Percentiles rank a stretch among this genome's conserved stretches.
Conservation (phyloP, 2,113 vertebrate species). For the Argyrosomus japonicus region DNA sequence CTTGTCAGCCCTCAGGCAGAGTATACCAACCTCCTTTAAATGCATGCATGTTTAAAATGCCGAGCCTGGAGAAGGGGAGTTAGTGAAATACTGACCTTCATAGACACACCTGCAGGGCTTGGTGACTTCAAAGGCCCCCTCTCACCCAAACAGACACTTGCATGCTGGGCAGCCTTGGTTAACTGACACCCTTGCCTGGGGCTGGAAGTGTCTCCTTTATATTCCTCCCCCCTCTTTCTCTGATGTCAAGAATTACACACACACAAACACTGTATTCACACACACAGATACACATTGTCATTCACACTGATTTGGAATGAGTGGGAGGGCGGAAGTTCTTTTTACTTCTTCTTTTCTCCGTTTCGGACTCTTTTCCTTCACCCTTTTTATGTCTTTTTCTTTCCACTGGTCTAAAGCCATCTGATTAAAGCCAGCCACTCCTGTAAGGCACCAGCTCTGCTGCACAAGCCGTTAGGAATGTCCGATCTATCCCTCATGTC, state of each 20-base stretch:
- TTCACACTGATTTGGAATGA: slow-evolving; percentile 54
- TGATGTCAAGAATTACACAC: slow-evolving; percentile 31
- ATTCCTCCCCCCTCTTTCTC: slow-evolving; percentile 12
- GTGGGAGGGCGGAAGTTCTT: slow-evolving; percentile 46
- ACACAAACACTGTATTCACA: slow-evolving; percentile 13
- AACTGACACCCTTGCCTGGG: slow-evolving; percentile 79
- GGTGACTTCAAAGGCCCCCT: slow-evolving; percentile 78
- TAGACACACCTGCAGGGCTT: slow-evolving; percentile 81
- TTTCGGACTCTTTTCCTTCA: slow-evolving; percentile 53
- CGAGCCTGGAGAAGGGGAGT: slow-evolving; percentile 64
- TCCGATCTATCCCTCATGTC: slow-evolving; percentile 74
- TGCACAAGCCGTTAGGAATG: slow-evolving; percentile 78
- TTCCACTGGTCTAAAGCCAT: slow-evolving; percentile 61
- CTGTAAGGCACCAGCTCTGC: slow-evolving; percentile 69
- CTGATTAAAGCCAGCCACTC: slow-evolving; percentile 80
- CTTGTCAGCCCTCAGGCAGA: slow-evolving; percentile 76
- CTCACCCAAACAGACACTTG: slow-evolving; percentile 70
- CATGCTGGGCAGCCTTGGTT: slow-evolving; percentile 73
- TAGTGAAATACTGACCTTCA: slow-evolving; percentile 73
- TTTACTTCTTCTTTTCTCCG: slow-evolving; percentile 51
- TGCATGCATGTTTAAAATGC: slow-evolving; percentile 82
- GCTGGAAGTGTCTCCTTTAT: slow-evolving; percentile 63
- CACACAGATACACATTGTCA: slow-evolving; percentile 44
- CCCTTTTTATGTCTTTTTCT: slow-evolving; percentile 58
- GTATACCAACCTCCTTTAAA: slow-evolving; percentile 70